Evolutionary conservation across 2,113 vertebrate species (phyloP).

Genomic region (Vulpes ferrilata): DNA sequence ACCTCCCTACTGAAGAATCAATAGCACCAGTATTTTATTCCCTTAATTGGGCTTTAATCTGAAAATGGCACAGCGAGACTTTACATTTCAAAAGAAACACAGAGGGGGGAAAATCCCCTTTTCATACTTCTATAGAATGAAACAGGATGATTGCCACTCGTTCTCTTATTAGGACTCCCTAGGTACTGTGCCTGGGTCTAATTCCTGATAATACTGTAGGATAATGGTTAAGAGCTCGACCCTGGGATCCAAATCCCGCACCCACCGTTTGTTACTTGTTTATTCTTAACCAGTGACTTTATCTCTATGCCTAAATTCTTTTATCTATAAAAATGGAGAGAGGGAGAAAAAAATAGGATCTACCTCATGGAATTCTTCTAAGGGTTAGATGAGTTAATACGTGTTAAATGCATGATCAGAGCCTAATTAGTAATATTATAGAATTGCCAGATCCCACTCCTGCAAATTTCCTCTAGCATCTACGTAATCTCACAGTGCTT

Average conservation of each 20-base stretch:
- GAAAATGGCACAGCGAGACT: slow-evolving; percentile 39
- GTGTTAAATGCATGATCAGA: not conserved
- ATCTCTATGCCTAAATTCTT: not conserved
- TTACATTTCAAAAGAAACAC: slow-evolving; percentile 22
- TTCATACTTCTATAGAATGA: not conserved
- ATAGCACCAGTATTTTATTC: not conserved
- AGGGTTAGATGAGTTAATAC: not conserved
- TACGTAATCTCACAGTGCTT: not conserved
- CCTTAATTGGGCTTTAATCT: slow-evolving; percentile 54
- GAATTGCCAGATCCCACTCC: not conserved
- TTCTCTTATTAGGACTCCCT: not conserved
- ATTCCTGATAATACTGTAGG: not conserved
- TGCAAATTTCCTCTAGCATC: not conserved
- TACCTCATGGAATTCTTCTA: not conserved
- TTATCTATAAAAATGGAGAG: not conserved
- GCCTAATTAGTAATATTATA: not conserved
- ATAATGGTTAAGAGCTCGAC: not conserved
- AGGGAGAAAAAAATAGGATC: not conserved
- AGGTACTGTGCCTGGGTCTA: not conserved
- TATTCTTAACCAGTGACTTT: not conserved
- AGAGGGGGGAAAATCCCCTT: not conserved
- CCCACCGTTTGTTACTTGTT: not conserved
- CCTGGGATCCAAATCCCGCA: not conserved
- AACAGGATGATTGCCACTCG: not conserved
- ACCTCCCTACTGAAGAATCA: not conserved